Evolutionary conservation across 2,113 vertebrate genomes (phyloP), one percentile per base, ranked within the genome.

Genomic region (Psittacula cyanocephala): DNA sequence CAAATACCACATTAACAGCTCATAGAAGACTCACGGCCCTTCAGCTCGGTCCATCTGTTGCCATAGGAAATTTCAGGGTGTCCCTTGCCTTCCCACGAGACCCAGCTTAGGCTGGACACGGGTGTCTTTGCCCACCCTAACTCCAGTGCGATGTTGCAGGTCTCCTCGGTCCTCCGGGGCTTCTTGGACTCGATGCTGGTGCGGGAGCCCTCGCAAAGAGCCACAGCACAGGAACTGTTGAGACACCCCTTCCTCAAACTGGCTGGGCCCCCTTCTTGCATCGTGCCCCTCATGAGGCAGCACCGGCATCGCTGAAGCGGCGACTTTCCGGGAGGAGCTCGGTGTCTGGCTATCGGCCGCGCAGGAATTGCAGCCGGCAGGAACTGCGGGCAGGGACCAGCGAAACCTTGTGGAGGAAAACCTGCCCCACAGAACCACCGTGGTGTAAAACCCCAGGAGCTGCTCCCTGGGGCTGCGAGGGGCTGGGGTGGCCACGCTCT

Each of bases 121-220:
- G 6, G 22, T 47, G 31, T 3, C 39, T 13, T 29, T 69, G 31
- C 2, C 59, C 33, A 0, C 5, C 69, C 71, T 97, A 75, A 64
- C 1, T 0, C 65, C 68, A 29, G 3, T 76, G n/a, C 24, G 11
- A 33, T 96, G 74, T 93, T 84, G 10, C 97, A 99, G 99, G 98
- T 99, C 81, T 99, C 99, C 44, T 98, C 99, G 0, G 97, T 99
- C 43, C 98, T 99, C 87, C 98, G 99, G 46, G 98, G 98, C 64
- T 99, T 99, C 97, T 96, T 99, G 93, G 99, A 99, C 97, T 97
- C 98, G 62, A 99, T 99, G 99, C 96, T 99, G 97, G 99, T 99
- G 95, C 98, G 99, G 94, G 99, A 99, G 88, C 99, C 99, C 5
- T 98, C 98, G 0, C 99, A 99, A 97, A 98, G 99, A 97, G 99